phyloP scores from a whole-genome alignment of 1,140 invertebrate species.

The Rhizoglyphus robini region DNA sequence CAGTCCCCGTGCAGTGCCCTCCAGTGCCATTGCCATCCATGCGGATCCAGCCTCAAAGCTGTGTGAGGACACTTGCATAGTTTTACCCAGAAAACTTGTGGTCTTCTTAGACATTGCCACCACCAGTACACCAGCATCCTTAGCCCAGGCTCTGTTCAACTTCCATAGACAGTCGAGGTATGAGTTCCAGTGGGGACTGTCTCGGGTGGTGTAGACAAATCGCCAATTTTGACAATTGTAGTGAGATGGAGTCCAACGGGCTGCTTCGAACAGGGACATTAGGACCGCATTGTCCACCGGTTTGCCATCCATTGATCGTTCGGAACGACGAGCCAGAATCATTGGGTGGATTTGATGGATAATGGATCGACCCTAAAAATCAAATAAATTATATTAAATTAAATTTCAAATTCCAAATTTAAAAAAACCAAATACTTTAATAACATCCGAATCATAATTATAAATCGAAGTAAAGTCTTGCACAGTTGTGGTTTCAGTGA shows the following conservation, averaged over 20 bases:
- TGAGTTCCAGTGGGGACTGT: not conserved
- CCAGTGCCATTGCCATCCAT: constrained; percentile 13
- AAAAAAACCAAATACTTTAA: too few relatives aligned
- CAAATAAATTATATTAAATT: not conserved
- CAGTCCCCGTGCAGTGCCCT: constrained; percentile 6
- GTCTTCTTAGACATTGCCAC: not conserved
- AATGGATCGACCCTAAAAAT: not conserved
- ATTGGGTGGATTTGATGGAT: not conserved
- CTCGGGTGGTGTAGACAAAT: constrained; percentile 7
- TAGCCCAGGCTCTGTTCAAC: not conserved
- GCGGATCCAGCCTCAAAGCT: constrained; percentile 11
- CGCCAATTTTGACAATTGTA: constrained; percentile 16
- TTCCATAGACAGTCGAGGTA: not conserved
- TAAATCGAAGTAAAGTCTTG: not conserved
- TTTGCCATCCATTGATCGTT: not conserved
- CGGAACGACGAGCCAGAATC: not conserved
- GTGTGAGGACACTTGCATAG: not conserved
- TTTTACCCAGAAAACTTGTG: not conserved
- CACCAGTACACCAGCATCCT: not conserved
- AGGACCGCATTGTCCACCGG: not conserved
- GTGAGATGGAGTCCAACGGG: constrained; percentile 9
- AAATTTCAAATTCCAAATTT: too few relatives aligned
- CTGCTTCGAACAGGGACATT: constrained; percentile 9
- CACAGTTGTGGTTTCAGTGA: too few relatives aligned
- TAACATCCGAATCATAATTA: not conserved